Conservation (phyloP, 2,797 vertebrate genomes). For the Chiroxiphia lanceolata region DNA sequence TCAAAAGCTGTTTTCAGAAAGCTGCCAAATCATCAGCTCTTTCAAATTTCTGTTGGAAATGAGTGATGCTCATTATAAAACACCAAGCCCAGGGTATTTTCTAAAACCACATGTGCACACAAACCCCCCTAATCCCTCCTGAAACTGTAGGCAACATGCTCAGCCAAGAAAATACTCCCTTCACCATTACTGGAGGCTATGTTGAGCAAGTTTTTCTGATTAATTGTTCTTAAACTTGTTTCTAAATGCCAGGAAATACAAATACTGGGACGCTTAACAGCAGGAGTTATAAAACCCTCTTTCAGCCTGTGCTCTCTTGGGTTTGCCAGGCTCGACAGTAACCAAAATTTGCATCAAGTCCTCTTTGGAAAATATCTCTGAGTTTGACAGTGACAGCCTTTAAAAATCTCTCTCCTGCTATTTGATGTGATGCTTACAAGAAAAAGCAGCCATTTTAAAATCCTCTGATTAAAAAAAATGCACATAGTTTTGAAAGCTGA, state of each 20-base stretch:
- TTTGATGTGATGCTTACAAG: neutral
- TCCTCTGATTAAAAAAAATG: neutral
- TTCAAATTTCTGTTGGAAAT: neutral
- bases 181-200: neutral
- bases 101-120: neutral
- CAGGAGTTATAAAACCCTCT: neutral
- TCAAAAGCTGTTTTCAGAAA: neutral
- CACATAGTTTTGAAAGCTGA: neutral
- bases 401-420: neutral
- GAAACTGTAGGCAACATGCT: neutral
- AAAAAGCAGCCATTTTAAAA: constrained; percentile 44
- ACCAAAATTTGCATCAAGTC: neutral
- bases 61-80: neutral
- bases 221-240: constrained; percentile 29
- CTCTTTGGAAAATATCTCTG: neutral
- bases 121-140: neutral
- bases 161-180: neutral
- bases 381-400: neutral
- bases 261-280: neutral
- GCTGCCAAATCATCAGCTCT: neutral
- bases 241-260: constrained; percentile 49
- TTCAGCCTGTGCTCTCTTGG: neutral
- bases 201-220: constrained; percentile 40
- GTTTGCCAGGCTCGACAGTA: neutral
- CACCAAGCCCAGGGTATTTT: neutral